Evolutionary conservation across 2,113 vertebrate species (phyloP), one percentile per base, ranked within the genome.

Genomic region (Neolamprologus sp.): DNA sequence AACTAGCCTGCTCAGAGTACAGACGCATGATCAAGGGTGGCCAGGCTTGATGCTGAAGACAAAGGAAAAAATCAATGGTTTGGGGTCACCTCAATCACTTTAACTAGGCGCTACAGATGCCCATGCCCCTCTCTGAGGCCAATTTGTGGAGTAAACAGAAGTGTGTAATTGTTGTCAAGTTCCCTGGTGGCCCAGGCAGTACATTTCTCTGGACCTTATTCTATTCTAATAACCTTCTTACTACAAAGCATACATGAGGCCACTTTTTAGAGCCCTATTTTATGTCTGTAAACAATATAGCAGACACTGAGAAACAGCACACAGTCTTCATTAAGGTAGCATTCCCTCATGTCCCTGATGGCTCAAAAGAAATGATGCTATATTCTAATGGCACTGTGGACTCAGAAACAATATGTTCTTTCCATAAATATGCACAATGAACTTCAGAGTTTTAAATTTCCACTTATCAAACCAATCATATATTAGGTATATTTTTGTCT

Each of bases 21-120:
- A 13, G 42, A 86, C 53, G 2, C 84, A 81, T 55, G 81, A 92
- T 92, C 92, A 92, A 91, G 57, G 51, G 87, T 86, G 82, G 83
- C 84, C 90, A 87, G 90, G 87, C 83, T n/a, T 87, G 89, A 91
- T 28, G 83, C 87, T 79, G 37, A 89, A 92, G 94, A 95, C 83
- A 33, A 89, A 94, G 91, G 82, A 87, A 82, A 65, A 96, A 96
- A 97, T 97, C 96, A 94, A 97, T 96, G 94, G 63, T 47, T 19
- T 47, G 47, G 85, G 94, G 95, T 95, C 95, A 94, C 94, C 93
- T 97, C 96, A 93, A 96, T 97, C 96, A 96, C 95, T 95, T 95
- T 96, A 97, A 96, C 96, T 95, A 96, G 94, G 90, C 54, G 35
- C 91, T 86, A 28, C 88, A 88, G 93, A 94, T 75, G 33, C 79